These are phyloP conservation scores for Gibbula magus DNA, from an alignment of 2,888 invertebrate species.

Conservation along the genomic window DNA sequence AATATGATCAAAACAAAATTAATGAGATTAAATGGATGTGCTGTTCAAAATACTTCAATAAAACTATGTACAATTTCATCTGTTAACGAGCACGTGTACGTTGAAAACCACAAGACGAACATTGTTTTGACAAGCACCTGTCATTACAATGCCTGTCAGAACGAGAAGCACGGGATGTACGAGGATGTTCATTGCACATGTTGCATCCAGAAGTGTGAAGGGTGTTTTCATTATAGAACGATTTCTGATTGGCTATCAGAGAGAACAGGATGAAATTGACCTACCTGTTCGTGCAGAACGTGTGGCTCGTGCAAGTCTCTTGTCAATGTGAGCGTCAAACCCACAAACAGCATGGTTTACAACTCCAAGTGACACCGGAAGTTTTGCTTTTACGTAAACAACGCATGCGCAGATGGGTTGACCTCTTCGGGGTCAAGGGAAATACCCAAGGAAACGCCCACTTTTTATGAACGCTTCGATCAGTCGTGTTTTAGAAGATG, in stretches of 20 bases:
- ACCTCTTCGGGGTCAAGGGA: neutral
- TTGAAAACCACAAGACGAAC: too few species aligned
- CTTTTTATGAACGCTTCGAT: neutral
- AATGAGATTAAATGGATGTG: too few species aligned
- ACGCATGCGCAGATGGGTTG: neutral
- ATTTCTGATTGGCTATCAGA: neutral
- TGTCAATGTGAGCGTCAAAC: neutral
- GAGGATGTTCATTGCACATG: too few species aligned
- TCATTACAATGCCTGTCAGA: too few species aligned
- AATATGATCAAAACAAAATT: too few species aligned
- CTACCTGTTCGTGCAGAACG: neutral
- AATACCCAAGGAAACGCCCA: neutral
- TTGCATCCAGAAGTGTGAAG: too few species aligned
- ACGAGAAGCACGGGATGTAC: too few species aligned
- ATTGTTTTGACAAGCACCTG: too few species aligned
- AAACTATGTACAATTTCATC: too few species aligned
- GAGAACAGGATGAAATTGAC: neutral
- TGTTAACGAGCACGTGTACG: too few species aligned
- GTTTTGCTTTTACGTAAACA: slow-evolving; percentile 8
- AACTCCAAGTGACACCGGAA: neutral
- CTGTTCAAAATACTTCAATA: too few species aligned
- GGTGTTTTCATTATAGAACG: neutral
- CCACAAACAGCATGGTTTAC: slow-evolving; percentile 7
- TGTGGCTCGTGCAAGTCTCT: neutral
- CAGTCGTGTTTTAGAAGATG: too few species aligned